Evolutionary conservation across 92 coral and sea anemone species (phyloP).

Genomic region (Desmophyllum pertusum): DNA sequence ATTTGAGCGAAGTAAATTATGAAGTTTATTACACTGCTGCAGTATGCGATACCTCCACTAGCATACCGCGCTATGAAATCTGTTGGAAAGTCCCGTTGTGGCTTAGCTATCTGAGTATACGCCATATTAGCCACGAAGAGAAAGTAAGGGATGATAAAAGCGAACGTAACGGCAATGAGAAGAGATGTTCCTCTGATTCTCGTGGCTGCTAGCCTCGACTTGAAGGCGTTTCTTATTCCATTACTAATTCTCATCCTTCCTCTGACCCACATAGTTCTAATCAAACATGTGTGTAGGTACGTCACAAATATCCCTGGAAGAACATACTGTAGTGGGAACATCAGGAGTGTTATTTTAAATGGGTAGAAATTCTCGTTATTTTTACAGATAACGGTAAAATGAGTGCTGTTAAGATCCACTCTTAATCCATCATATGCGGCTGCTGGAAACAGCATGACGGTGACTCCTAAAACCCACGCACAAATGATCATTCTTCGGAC

Average conservation of each 20-base stretch:
- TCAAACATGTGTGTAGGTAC: neutral
- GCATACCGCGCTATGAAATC: constrained; percentile 8
- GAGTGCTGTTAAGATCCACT: neutral
- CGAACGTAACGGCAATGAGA: constrained; percentile 14
- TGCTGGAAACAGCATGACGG: neutral
- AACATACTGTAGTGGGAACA: constrained; percentile 12
- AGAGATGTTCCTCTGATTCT: neutral
- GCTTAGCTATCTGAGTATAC: constrained; percentile 11
- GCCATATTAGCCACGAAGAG: neutral
- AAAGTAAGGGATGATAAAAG: neutral
- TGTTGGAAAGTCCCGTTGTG: neutral
- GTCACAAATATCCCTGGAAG: neutral
- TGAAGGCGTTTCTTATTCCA: neutral
- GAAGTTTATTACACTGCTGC: neutral
- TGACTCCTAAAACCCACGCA: constrained; percentile 14
- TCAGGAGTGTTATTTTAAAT: constrained; percentile 2
- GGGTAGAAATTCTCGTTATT: constrained; percentile 13
- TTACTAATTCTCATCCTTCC: neutral
- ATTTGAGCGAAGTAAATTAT: constrained; percentile 13
- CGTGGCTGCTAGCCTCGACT: neutral
- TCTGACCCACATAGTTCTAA: neutral
- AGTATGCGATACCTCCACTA: neutral
- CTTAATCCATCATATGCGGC: constrained; percentile 8
- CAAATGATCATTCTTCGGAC: constrained; percentile 10
- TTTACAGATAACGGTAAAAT: constrained; percentile 13